Conservation (phyloP, 1,140 invertebrate species). For the Procambarus clarkii region DNA sequence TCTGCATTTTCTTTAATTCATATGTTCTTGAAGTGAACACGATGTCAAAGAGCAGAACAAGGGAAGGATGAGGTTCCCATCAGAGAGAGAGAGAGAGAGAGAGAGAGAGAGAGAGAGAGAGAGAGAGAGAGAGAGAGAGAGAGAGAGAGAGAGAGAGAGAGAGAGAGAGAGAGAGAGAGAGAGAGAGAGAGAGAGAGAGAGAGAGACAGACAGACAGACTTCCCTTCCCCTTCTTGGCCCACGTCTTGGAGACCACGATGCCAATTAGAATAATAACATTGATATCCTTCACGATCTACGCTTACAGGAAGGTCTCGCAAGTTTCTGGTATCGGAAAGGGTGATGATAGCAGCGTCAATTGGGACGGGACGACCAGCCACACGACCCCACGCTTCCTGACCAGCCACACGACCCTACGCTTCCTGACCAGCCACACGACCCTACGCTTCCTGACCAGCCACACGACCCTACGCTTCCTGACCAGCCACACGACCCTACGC, state of each 20-base stretch:
- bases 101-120: too few species aligned
- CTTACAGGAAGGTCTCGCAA: background rate
- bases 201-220: constrained; percentile 29
- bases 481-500: background rate
- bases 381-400: too few species aligned
- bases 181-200: constrained; percentile 37
- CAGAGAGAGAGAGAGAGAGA: too few species aligned
- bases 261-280: constrained; percentile 58
- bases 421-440: too few species aligned
- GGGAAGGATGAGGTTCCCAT: too few species aligned
- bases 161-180: constrained; percentile 36
- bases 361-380: background rate
- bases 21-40: too few species aligned
- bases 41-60: too few species aligned
- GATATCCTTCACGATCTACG: constrained; percentile 61
- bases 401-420: too few species aligned
- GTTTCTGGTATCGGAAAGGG: background rate
- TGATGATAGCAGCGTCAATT: background rate
- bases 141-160: constrained; percentile 29
- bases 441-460: too few species aligned
- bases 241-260: constrained; percentile 20
- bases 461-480: too few species aligned
- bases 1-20: too few species aligned
- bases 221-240: constrained; percentile 44
- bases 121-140: background rate